A percentile compares a stretch with the other conserved stretches of the same genome.
Conservation (phyloP, 2,888 invertebrate species). For the Drosophila kambysellisi region DNA sequence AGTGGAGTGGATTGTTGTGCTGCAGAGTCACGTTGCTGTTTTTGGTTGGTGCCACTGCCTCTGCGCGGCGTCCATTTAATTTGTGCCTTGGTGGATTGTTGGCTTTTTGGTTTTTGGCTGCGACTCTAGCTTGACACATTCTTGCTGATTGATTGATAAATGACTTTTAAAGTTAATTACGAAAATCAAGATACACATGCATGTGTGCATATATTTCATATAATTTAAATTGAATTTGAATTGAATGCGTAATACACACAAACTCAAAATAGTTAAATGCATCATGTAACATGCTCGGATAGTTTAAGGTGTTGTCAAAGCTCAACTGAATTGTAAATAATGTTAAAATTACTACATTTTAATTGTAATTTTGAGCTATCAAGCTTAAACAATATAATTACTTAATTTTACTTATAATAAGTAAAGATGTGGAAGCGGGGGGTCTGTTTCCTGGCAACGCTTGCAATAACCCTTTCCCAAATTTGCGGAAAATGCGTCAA, state of each 20-base stretch:
- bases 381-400: background rate
- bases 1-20: constrained; percentile 19
- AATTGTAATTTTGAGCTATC: background rate
- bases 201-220: background rate
- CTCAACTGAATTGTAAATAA: background rate
- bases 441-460: background rate
- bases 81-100: constrained; percentile 20
- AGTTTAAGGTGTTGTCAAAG: background rate
- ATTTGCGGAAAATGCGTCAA: background rate
- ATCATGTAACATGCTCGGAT: background rate
- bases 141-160: constrained; percentile 75
- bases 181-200: constrained; percentile 49
- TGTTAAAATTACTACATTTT: background rate
- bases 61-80: constrained; percentile 31
- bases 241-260: constrained; percentile 2
- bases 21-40: constrained; percentile 12
- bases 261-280: constrained; percentile 1
- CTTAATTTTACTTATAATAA: background rate
- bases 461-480: background rate
- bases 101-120: constrained; percentile 35
- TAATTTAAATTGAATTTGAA: constrained; percentile 4
- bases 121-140: constrained; percentile 62
- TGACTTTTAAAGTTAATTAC: constrained; percentile 73
- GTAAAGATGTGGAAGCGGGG: background rate
- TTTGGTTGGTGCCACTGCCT: constrained; percentile 19